Conservation (phyloP, 1,140 invertebrate genomes). For the Chrysopa pallens region DNA sequence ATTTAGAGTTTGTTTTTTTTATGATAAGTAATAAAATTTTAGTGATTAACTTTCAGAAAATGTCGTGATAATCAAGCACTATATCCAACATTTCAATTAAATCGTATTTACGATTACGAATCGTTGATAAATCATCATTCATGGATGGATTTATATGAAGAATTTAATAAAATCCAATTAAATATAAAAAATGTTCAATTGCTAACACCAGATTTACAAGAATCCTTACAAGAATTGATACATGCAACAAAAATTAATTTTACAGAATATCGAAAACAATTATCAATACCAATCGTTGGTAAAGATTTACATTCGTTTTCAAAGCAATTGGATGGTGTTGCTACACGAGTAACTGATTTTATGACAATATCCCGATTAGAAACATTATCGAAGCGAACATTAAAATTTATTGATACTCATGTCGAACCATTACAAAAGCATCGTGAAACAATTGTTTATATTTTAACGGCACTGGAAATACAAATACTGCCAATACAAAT, state of each 20-base stretch:
- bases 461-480: constrained; percentile 52
- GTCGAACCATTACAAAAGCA: constrained; percentile 48
- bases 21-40: too few species aligned
- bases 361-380: constrained; percentile 44
- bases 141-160: constrained; percentile 34
- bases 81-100: constrained; percentile 50
- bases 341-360: constrained; percentile 46
- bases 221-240: constrained; percentile 40
- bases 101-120: constrained; percentile 17
- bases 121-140: constrained; percentile 33
- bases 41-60: too few species aligned
- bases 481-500: constrained; percentile 43
- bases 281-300: constrained; percentile 43
- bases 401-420: constrained; percentile 37
- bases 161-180: constrained; percentile 27
- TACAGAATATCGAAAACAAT: constrained; percentile 38
- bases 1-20: too few species aligned
- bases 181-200: constrained; percentile 27
- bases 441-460: constrained; percentile 50
- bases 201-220: constrained; percentile 34
- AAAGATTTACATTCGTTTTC: constrained; percentile 52
- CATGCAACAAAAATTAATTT: constrained; percentile 44
- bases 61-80: constrained; percentile 47
- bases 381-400: constrained; percentile 38
- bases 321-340: constrained; percentile 53